Percentiles rank a stretch among this genome's conserved stretches.
Conservation (phyloP, 2,888 invertebrate genomes). For the Epinotia brunnichana region DNA sequence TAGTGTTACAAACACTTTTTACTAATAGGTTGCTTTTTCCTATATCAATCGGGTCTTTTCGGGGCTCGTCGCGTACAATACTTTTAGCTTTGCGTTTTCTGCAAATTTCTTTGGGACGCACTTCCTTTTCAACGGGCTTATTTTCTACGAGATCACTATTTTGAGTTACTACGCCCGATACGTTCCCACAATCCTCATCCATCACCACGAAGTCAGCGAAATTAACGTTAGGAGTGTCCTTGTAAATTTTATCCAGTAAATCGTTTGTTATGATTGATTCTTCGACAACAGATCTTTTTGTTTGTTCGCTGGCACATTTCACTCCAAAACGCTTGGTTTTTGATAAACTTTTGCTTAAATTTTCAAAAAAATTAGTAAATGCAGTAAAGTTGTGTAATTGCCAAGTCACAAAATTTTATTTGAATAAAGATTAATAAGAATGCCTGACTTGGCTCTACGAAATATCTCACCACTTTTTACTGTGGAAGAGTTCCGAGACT, state of each 20-base stretch:
- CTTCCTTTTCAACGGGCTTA: conserved; percentile 50
- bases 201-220: conserved; percentile 63
- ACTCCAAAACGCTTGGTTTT: conserved; percentile 46
- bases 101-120: conserved; percentile 31
- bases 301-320: conserved; percentile 5
- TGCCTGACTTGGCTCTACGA: too few species aligned
- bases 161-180: conserved; percentile 51
- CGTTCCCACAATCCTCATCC: conserved; percentile 62
- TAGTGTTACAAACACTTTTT: conserved; percentile 14
- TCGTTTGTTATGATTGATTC: conserved; percentile 61
- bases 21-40: conserved; percentile 10
- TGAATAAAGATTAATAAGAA: too few species aligned
- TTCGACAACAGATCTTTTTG: conserved; percentile 48
- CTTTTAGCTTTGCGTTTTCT: conserved; percentile 47
- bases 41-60: not conserved
- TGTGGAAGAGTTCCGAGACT: too few species aligned
- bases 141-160: conserved; percentile 57
- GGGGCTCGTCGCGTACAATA: conserved; percentile 54
- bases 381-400: too few species aligned
- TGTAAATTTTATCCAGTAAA: conserved; percentile 57
- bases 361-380: too few species aligned
- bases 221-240: conserved; percentile 57
- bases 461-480: too few species aligned
- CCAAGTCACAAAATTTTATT: too few species aligned
- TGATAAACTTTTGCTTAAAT: conserved; percentile 49